Base-by-base conservation (phyloP, 2,888 invertebrate genomes). In the Phorcus lineatus region DNA sequence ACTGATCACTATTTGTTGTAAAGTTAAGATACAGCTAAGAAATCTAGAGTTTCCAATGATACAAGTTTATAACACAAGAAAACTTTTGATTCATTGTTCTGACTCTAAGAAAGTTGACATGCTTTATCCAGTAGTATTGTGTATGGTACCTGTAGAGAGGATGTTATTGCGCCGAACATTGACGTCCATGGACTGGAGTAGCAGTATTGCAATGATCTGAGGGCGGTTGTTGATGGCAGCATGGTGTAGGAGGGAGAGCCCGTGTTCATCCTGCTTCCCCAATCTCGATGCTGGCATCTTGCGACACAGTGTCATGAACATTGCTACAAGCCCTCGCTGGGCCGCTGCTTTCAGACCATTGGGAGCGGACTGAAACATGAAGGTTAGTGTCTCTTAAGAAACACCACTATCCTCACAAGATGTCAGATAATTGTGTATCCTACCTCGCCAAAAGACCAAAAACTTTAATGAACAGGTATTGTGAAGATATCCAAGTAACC, bases 161-260 rank as follows among this genome's bases (percentile, higher is more conserved):
- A 91, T 87, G 76, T 90, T 89, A 76, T 91, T 90, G 47, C 91
- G 80, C 36, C 91, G 83, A 0, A 90, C 88, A 83, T 92, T 92
- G n/a, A 93, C 88, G 81, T 93, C 93, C 86, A 92, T 88, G 3
- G 91, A 89, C 84, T 91, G 90, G 31, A 90, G 86, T n/a, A 93
- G 85, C 17, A 93, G 85, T 62, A 88, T 83, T 16, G 91, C 90
- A 28, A 93, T 91, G 77, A 93, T 89, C 79, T 93, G 89, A 0
- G 92, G 91, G 0, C 90, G 87, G 84, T 93, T 93, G 87, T 91
- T 87, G 84, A 92, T 91, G 74, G 93, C 92, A 0, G 93, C 93
- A 76, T 93, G 88, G 80, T 93, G 93, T 16, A 93, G 86, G 47
- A 92, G 86, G 6, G 92, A 90, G 66, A 92, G 80, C 0, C 93